Base-by-base conservation (phyloP, 2,888 invertebrate genomes). In the Xestobium rufovillosum region DNA sequence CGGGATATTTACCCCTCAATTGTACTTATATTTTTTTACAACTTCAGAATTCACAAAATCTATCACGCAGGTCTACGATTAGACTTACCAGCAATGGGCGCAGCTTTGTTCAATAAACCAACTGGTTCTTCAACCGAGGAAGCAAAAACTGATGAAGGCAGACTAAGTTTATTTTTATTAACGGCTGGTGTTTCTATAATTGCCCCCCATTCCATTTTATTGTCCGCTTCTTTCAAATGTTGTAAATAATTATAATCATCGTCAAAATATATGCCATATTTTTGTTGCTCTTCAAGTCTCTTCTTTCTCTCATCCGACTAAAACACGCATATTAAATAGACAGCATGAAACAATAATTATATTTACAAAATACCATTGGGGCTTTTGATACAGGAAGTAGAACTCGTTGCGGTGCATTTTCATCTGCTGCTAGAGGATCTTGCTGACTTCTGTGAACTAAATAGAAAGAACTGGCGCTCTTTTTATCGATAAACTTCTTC, bases 171-270 rank as follows among this genome's bases (percentile, higher is more conserved):
- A 31, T 47, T 47, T 12, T 23, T 26, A 15, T 36, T 37, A 10
- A 33, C 17, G 9, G 30, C 38, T 11, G 31, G 14, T 29, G 41
- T 64, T 48, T 69, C 68, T 14, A 63, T 59, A 53, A 72, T 54
- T 10, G 52, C 50, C 43, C 72, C 72, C 66, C 78, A 69, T 38
- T 76, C 72, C 42, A 73, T 60, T 2, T 70, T 67, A 43, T 74
- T 66, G 47, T 72, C 70, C 1, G 71, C 69, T 43, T 81, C 80
- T 51, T 76, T 76, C 38, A 97, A 71, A 72, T 97, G 94, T 62
- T 96, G 89, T 46, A 96, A 65, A 59, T 97, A 97, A 61, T 97
- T 81, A 63, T 92, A 95, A 51, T 94, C 90, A 66, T 97, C 95
- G 53, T 95, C 94, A 62, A 79, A 96, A 60, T 81, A 89, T 42